Conservation (phyloP, 2,113 vertebrate genomes). For the Platysteira castanea region DNA sequence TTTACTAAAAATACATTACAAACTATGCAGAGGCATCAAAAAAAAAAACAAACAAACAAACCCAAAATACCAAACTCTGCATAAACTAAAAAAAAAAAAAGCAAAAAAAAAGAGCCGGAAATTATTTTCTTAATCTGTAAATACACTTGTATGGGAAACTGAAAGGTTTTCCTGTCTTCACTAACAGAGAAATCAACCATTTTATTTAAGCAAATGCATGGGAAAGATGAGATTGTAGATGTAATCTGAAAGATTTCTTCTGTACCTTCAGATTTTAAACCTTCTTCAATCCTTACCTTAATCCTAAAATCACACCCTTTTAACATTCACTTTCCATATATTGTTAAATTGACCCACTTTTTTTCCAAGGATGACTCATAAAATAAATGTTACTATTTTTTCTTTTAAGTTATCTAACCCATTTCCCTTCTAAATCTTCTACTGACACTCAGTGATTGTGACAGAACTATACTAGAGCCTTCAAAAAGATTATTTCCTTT, state of each 20-base stretch:
- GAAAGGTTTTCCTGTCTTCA: background rate
- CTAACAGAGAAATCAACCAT: background rate
- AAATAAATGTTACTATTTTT: background rate
- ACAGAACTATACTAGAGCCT: background rate
- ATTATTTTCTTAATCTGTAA: background rate
- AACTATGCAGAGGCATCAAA: background rate
- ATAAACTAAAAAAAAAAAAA: background rate
- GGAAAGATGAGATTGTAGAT: background rate
- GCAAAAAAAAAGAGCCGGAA: background rate
- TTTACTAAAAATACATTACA: background rate
- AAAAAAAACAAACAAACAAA: too few relatives aligned
- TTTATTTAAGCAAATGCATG: background rate
- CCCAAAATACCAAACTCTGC: background rate
- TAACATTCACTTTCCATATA: background rate
- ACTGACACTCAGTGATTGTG: background rate
- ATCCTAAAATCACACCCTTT: background rate
- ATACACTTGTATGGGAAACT: background rate
- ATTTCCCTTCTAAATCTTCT: background rate
- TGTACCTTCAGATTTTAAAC: background rate
- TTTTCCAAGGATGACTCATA: background rate
- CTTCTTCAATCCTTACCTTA: background rate
- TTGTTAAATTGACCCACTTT: background rate
- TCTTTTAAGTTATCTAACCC: background rate
- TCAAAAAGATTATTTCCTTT: background rate
- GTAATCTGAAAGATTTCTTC: background rate